Evolutionary conservation across 2,888 invertebrate species (phyloP).

Genomic region (Lasioglossum figueresi): DNA sequence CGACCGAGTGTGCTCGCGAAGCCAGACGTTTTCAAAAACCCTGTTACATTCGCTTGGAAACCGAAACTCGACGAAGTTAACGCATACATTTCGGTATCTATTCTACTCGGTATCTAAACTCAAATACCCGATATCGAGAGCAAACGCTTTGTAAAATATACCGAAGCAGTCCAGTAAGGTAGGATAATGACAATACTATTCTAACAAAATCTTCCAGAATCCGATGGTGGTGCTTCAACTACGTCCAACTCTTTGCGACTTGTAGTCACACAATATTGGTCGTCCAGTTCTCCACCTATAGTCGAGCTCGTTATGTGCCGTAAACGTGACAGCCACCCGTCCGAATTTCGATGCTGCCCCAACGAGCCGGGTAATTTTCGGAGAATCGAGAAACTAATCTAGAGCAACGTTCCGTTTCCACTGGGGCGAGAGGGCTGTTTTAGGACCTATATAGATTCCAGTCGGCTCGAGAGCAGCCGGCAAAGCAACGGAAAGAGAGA

Average conservation of each 20-base stretch:
- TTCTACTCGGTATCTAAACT: background rate
- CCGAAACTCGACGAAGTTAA: background rate
- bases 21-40: background rate
- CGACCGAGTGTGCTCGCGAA: background rate
- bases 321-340: background rate
- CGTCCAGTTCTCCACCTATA: background rate
- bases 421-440: slow-evolving; percentile 67
- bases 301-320: background rate
- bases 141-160: background rate
- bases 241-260: background rate
- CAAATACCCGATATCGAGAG: background rate
- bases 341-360: background rate
- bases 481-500: slow-evolving; percentile 60
- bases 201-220: background rate
- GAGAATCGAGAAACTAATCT: slow-evolving; percentile 51
- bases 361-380: slow-evolving; percentile 7
- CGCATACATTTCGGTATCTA: background rate
- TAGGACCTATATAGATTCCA: slow-evolving; percentile 78
- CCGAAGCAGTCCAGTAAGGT: background rate
- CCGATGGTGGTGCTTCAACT: background rate
- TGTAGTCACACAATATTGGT: background rate
- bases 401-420: slow-evolving; percentile 53
- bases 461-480: slow-evolving; percentile 66
- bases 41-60: background rate
- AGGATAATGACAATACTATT: background rate